phyloP scores from a whole-genome alignment of 2,797 vertebrate species.

The Cynopterus sphinx region DNA sequence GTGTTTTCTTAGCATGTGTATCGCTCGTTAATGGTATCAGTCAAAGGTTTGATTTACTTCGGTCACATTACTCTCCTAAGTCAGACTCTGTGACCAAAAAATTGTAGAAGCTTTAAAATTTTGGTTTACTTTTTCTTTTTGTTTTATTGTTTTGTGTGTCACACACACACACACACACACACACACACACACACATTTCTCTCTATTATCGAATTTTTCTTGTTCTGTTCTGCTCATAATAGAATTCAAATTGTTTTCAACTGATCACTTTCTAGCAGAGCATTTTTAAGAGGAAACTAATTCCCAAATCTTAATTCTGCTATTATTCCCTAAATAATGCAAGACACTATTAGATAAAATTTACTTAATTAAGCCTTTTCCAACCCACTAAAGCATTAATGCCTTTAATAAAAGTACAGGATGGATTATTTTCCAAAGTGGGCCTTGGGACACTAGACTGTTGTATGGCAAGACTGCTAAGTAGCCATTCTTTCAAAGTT shows the following conservation, averaged over 20 bases:
- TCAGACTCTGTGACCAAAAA: neutral
- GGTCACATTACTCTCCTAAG: neutral
- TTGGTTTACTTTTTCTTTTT: neutral
- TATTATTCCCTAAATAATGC: neutral
- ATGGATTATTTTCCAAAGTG: neutral
- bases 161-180: neutral
- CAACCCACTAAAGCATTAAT: neutral
- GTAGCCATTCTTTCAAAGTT: neutral
- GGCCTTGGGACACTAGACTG: neutral
- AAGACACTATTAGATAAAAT: neutral
- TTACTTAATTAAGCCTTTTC: neutral
- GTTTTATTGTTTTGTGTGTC: neutral
- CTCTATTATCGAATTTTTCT: neutral
- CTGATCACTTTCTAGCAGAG: neutral
- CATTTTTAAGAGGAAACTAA: slow-evolving; percentile 22
- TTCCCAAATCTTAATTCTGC: neutral
- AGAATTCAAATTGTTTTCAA: slow-evolving; percentile 20
- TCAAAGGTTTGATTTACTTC: neutral
- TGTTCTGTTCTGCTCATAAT: neutral
- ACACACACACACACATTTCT: neutral
- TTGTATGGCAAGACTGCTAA: neutral
- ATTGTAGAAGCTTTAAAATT: neutral
- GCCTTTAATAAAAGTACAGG: neutral
- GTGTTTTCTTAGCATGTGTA: neutral
- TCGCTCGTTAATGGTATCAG: neutral